Conservation (phyloP, 92 coral and sea anemone genomes). For the Epizoanthus rinbou region DNA sequence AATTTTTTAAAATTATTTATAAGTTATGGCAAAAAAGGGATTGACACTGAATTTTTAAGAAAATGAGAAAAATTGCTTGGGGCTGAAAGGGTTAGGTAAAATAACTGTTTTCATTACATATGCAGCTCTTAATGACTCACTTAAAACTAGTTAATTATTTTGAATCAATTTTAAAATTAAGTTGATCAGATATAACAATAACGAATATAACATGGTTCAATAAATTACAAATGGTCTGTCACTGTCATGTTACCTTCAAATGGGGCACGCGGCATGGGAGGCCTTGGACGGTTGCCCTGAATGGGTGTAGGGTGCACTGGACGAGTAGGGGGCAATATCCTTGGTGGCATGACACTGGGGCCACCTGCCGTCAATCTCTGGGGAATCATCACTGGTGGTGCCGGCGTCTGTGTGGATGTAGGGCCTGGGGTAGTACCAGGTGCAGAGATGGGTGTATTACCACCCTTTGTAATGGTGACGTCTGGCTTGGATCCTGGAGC, state of each 20-base stretch:
- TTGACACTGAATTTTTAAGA: too few species aligned
- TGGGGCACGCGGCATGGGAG: constrained; percentile 59
- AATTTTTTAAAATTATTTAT: too few species aligned
- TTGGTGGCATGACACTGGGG: constrained; percentile 52
- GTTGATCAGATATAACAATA: background rate
- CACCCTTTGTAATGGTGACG: constrained; percentile 48
- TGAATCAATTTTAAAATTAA: too few species aligned
- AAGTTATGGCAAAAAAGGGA: too few species aligned
- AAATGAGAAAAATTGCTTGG: too few species aligned
- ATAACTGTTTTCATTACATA: too few species aligned
- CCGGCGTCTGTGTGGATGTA: constrained; percentile 30
- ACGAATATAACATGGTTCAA: background rate
- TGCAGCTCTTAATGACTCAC: too few species aligned
- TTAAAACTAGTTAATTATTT: too few species aligned
- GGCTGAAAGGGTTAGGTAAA: too few species aligned
- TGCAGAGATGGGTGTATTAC: constrained; percentile 38
- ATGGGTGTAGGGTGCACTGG: constrained; percentile 41
- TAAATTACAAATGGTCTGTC: background rate
- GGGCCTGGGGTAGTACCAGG: constrained; percentile 50
- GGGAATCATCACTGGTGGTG: constrained; percentile 29
- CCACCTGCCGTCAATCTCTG: constrained; percentile 6
- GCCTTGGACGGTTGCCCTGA: constrained; percentile 47
- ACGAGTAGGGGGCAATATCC: constrained; percentile 49
- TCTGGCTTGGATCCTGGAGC: constrained; percentile 48
- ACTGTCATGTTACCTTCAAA: constrained; percentile 59